Conservation (phyloP, 1,140 invertebrate genomes). For the Drosophila repletoides region DNA sequence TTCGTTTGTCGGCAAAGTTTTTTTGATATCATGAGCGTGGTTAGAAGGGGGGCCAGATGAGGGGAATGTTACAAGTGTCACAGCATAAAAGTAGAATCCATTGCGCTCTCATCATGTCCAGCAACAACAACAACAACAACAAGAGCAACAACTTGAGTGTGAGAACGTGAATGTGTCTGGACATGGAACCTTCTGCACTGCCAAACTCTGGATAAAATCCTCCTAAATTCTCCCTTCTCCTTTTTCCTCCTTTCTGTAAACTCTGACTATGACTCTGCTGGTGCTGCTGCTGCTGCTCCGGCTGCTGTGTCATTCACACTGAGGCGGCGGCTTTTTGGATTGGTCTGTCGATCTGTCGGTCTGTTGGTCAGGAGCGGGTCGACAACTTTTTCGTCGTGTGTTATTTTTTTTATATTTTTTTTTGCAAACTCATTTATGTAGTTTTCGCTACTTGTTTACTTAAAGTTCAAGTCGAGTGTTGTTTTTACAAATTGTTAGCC, state of each 20-base stretch:
- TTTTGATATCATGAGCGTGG: slow-evolving; percentile 65
- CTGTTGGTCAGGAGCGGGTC: slow-evolving; percentile 1
- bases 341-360: slow-evolving; percentile 4
- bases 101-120: slow-evolving; percentile 24
- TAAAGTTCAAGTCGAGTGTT: slow-evolving; percentile 79
- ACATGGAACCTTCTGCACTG: slow-evolving; percentile 46
- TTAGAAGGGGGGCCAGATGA: not conserved
- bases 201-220: slow-evolving; percentile 8
- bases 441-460: slow-evolving; percentile 76
- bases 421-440: slow-evolving; percentile 79
- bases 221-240: not conserved
- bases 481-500: slow-evolving; percentile 80
- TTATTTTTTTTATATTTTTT: slow-evolving; percentile 28
- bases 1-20: slow-evolving; percentile 67
- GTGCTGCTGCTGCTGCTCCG: too few species aligned
- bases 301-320: slow-evolving; percentile 76
- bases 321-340: slow-evolving; percentile 34
- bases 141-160: slow-evolving; percentile 55
- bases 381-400: slow-evolving; percentile 55
- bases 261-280: slow-evolving; percentile 6
- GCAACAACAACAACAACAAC: not conserved
- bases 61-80: slow-evolving; percentile 56
- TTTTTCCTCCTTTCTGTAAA: not conserved
- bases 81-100: slow-evolving; percentile 71
- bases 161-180: slow-evolving; percentile 64